These are phyloP conservation scores for Nowickia ferox DNA, from an alignment of 2,888 invertebrate species.

Conservation along the genomic window DNA sequence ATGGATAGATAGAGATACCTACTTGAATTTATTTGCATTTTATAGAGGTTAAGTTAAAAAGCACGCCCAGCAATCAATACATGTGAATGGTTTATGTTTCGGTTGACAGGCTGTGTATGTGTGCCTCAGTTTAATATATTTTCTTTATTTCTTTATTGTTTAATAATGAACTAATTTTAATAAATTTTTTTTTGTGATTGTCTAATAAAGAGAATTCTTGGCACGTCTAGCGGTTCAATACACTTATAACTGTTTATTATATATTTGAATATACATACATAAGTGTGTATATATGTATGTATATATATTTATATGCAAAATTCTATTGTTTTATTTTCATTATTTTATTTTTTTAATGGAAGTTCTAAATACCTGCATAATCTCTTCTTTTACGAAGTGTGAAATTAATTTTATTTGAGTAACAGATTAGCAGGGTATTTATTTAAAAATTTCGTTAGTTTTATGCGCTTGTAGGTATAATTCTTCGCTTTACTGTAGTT, in stretches of 20 bases:
- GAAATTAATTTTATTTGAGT: neutral
- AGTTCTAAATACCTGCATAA: neutral
- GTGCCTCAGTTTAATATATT: neutral
- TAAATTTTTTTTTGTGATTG: constrained; percentile 17
- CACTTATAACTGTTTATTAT: constrained; percentile 18
- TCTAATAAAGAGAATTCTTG: constrained; percentile 40
- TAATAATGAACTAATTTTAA: constrained; percentile 56
- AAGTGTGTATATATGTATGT: too few relatives aligned
- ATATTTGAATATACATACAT: neutral
- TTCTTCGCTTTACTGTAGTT: neutral
- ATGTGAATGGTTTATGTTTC: neutral
- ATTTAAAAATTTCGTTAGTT: neutral
- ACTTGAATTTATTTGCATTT: neutral
- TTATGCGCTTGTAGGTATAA: too few relatives aligned
- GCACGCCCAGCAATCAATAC: neutral
- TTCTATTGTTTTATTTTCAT: neutral
- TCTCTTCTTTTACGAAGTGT: neutral
- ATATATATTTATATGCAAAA: neutral
- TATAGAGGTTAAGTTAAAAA: too few relatives aligned
- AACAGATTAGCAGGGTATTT: neutral
- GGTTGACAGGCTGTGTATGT: constrained; percentile 17
- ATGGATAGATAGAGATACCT: neutral
- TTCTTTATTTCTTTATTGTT: constrained; percentile 28
- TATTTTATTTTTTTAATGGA: neutral
- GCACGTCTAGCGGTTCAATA: constrained; percentile 48